phyloP scores from a whole-genome alignment of 2,113 vertebrate genomes.

The Sapayoa aenigma region DNA sequence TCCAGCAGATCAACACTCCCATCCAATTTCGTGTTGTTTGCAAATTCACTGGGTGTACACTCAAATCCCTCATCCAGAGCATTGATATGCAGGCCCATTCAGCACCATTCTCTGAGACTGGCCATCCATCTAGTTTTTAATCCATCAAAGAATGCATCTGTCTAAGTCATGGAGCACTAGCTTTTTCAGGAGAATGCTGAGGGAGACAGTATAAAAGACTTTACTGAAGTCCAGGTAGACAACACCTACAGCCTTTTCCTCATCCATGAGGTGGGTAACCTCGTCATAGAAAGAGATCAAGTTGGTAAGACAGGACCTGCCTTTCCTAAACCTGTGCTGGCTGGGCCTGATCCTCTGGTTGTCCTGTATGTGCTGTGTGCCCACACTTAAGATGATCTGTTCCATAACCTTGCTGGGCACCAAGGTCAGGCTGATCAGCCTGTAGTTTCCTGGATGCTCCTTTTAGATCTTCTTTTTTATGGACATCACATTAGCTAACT shows the following conservation, averaged over 20 bases:
- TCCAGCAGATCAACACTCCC: neutral
- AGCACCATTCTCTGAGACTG: neutral
- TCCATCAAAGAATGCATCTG: no score
- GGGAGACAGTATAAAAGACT: neutral
- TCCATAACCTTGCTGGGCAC: neutral
- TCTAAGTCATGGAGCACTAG: neutral
- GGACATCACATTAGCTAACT: neutral
- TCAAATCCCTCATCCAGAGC: neutral
- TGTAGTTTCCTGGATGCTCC: neutral
- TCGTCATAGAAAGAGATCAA: neutral
- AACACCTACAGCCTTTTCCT: neutral
- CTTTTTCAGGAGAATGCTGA: neutral
- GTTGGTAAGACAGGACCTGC: neutral
- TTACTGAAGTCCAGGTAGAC: neutral
- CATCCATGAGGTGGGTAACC: rapidly evolving
- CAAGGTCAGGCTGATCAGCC: neutral
- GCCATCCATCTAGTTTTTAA: neutral
- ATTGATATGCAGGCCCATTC: neutral
- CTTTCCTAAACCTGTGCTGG: neutral
- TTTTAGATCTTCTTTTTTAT: neutral
- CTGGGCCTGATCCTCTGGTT: neutral
- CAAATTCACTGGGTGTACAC: neutral
- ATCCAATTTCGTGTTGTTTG: rapidly evolving
- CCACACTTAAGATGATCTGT: no score
- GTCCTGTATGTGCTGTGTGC: neutral